A percentile compares a stretch with the other conserved stretches of the same genome.
phyloP scores from a whole-genome alignment of 2,113 vertebrate genomes.

The Limnothrissa miodon region DNA sequence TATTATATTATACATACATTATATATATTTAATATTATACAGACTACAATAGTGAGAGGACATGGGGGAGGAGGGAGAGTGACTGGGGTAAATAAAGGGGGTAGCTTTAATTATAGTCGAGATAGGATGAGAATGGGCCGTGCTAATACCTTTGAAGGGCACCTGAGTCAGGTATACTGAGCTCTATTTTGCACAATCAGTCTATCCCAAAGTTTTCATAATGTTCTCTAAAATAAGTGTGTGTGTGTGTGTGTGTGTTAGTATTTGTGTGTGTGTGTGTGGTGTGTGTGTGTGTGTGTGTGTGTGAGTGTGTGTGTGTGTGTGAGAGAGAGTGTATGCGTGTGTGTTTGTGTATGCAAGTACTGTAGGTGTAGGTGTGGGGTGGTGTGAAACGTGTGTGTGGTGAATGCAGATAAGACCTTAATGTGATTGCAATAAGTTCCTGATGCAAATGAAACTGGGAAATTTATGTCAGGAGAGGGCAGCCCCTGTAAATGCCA shows the following conservation, averaged over 20 bases:
- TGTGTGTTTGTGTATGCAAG: too few relatives aligned
- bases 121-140: neutral
- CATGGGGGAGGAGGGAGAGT: neutral
- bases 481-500: conserved; percentile 30
- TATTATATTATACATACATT: too few relatives aligned
- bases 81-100: neutral
- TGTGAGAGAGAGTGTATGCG: too few relatives aligned
- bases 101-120: neutral
- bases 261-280: neutral
- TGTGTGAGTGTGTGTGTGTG: neutral
- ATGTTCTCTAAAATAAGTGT: neutral
- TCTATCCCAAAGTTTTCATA: neutral
- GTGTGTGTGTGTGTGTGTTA: conserved; percentile 3
- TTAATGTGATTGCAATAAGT: conserved; percentile 15
- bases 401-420: conserved; percentile 25
- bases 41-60: neutral
- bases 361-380: neutral
- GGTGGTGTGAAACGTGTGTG: conserved; percentile 4
- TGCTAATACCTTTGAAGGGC: neutral
- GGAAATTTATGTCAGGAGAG: conserved; percentile 22
- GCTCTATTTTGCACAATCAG: neutral
- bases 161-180: neutral
- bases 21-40: too few relatives aligned
- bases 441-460: conserved; percentile 30
- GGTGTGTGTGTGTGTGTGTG: neutral